Base-by-base conservation (phyloP, 1,140 invertebrate species). In the Probaryconus sp. region DNA sequence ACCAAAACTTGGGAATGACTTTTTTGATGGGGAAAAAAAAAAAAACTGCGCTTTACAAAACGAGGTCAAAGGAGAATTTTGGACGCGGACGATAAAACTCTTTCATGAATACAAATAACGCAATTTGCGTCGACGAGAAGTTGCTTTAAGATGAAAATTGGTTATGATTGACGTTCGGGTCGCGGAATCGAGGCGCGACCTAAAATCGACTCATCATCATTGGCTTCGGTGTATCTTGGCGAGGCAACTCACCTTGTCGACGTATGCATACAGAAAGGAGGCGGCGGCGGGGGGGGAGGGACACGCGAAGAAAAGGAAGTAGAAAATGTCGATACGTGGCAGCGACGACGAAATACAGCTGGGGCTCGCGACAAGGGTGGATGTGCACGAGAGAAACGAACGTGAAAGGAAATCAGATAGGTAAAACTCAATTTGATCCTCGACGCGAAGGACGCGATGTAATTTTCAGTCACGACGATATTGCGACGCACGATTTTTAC, bases 381-480 rank as follows among this genome's bases (percentile, higher is more conserved):
- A 20, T 58, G 35, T 20, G 40, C 60, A 55, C 69, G 69, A 73
- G 70, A n/a, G n/a, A 65, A 63, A 50, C 63, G 63, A 63, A 68
- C 71, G 71, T 74, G 71, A 74, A 74, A 68, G 63, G 71, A 68
- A 68, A 68, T 68, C 71, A 63, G 71, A 74, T 68, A 74, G 71
- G 50, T 55, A 69, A 74, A 74, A 74, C 71, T 74, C 56, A 68
- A 74, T 74, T 68, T 68, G 64, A 74, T 74, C 60, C 69, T 33
- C 70, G 50, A 50, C 43, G 53, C 69, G 61, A 65, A 72, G 53
- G 60, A 65, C 47, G 63, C 68, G 40, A 61, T 56, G 63, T 74
- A 74, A 74, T 74, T 74, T 74, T 68, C 60, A 72, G 69, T 58
- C 70, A 50, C 50, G 55, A 21, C 63, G 40, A 63, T 63, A 68